Percentiles rank a stretch among this genome's conserved stretches.
These are phyloP conservation scores for Oreohelix idahoensis DNA, from an alignment of 1,140 invertebrate species.

Conservation along the genomic window DNA sequence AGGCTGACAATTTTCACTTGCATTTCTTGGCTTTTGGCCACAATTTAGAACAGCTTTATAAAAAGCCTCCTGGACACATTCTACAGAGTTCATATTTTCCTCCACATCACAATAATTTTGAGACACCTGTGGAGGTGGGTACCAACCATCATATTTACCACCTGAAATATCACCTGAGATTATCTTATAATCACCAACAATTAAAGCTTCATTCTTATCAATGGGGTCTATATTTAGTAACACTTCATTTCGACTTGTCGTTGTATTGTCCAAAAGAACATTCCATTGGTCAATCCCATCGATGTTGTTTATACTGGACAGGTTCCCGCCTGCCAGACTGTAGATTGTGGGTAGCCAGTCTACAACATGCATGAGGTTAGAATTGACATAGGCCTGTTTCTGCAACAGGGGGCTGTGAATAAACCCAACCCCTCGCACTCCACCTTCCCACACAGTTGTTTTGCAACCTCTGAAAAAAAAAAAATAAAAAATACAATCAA, in stretches of 20 bases:
- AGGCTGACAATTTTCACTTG: conserved; percentile 77
- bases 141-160: conserved; percentile 62
- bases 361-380: conserved; percentile 84
- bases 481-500: not conserved
- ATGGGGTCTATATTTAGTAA: conserved; percentile 92
- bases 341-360: conserved; percentile 92
- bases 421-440: conserved; percentile 84
- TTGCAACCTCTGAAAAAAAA: conserved; percentile 76
- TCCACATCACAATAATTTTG: not conserved
- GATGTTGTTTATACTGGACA: conserved; percentile 73
- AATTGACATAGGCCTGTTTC: conserved; percentile 75
- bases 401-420: conserved; percentile 84
- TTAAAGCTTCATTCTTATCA: conserved; percentile 81
- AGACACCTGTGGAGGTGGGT: conserved; percentile 47
- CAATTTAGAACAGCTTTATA: conserved; percentile 45
- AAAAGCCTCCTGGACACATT: not conserved
- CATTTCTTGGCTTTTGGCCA: conserved; percentile 57
- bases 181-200: conserved; percentile 85
- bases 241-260: conserved; percentile 79
- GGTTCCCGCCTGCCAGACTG: conserved; percentile 71
- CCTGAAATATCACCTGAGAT: conserved; percentile 80
- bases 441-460: conserved; percentile 90
- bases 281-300: conserved; percentile 88
- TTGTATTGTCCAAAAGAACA: conserved; percentile 77
- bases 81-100: not conserved